Percentiles rank a stretch among this genome's conserved stretches.
phyloP scores from a whole-genome alignment of 2,113 vertebrate species.

The Microtus ochrogaster region DNA sequence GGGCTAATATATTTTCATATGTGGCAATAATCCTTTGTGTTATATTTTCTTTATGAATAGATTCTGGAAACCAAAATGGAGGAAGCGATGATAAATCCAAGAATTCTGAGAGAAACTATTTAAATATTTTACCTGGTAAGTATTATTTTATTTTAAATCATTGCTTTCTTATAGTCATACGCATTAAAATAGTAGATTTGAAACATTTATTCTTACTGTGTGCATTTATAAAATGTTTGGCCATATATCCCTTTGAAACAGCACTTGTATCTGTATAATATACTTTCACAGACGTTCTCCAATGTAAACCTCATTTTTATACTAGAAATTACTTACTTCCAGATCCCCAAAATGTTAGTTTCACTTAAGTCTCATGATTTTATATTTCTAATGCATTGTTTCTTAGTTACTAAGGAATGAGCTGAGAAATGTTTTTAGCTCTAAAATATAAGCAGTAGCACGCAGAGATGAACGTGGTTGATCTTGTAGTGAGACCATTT shows the following conservation, averaged over 20 bases:
- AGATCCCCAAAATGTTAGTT: not conserved
- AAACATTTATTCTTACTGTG: constrained; percentile 20
- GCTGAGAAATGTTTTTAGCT: constrained; percentile 1
- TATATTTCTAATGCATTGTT: not conserved
- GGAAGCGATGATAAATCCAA: constrained; percentile 93
- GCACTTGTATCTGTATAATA: not conserved
- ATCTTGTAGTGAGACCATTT: not conserved
- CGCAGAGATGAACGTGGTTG: not conserved
- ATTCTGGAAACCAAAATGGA: constrained; percentile 86
- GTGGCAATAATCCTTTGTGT: not conserved
- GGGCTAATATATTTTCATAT: not conserved
- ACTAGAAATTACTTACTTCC: not conserved
- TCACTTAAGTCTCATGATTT: not conserved
- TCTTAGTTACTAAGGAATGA: constrained; percentile 53
- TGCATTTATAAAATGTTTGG: not conserved
- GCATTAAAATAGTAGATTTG: constrained; percentile 33
- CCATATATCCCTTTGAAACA: constrained; percentile 5
- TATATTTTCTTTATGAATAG: constrained; percentile 56
- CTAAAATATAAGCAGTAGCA: not conserved
- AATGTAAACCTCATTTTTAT: not conserved
- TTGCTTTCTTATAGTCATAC: not conserved
- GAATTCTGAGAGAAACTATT: constrained; percentile 92
- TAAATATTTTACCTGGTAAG: constrained; percentile 95
- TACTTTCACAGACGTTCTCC: not conserved
- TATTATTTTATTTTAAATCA: constrained; percentile 55